Evolutionary conservation across 1,140 invertebrate species (phyloP).

Genomic region (Oscheius sp.): DNA sequence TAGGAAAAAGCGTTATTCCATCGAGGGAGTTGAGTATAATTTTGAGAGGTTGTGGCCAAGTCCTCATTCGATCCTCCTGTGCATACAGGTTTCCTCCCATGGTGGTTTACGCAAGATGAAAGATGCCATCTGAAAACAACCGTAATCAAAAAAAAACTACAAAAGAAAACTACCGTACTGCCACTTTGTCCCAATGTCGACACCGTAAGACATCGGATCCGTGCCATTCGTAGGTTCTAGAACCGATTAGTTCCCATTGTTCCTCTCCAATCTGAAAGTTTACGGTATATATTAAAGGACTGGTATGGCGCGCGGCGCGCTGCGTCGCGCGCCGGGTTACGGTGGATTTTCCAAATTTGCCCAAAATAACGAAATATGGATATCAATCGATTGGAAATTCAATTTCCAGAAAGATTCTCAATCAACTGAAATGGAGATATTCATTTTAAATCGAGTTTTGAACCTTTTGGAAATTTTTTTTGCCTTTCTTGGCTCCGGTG

Average conservation of each 20-base stretch:
- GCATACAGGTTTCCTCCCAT: background rate
- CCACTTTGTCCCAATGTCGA: conserved; percentile 37
- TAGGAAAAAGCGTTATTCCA: conserved; percentile 35
- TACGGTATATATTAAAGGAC: background rate
- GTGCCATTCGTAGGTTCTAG: conserved; percentile 31
- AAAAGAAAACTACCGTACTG: conserved; percentile 8
- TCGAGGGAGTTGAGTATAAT: conserved; percentile 18
- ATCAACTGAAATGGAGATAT: no score
- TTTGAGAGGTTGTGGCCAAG: conserved; percentile 28
- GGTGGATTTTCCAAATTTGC: no score
- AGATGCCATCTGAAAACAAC: conserved; percentile 29
- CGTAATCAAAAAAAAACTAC: background rate
- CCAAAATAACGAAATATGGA: no score
- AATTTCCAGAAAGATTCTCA: no score
- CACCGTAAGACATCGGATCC: conserved; percentile 20
- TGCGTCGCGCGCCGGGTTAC: no score
- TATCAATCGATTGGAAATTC: no score
- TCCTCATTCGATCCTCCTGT: conserved; percentile 30
- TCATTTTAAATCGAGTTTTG: no score
- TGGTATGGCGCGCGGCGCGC: no score
- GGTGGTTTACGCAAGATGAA: conserved; percentile 6
- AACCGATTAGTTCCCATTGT: conserved; percentile 34
- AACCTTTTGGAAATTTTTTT: no score
- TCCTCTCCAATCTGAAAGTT: conserved; percentile 21
- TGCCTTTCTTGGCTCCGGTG: no score